A percentile compares a stretch with the other conserved stretches of the same genome.
phyloP scores from a whole-genome alignment of 2,888 invertebrate species.

The Drosophila kanekoi region DNA sequence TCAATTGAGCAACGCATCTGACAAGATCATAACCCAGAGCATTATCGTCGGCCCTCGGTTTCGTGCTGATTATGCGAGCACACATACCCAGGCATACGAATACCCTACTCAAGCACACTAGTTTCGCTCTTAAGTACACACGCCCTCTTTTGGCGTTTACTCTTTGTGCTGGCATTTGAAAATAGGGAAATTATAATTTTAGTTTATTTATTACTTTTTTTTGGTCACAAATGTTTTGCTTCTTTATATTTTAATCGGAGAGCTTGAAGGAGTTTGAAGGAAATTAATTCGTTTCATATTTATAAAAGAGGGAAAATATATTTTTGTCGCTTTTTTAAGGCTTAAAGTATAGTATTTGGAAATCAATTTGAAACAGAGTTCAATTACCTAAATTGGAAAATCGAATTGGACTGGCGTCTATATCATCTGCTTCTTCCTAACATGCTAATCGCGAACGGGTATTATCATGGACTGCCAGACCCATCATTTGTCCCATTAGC shows the following conservation, averaged over 20 bases:
- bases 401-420: not conserved
- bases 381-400: conserved; percentile 16
- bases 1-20: conserved; percentile 26
- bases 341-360: conserved; percentile 18
- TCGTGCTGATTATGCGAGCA: conserved; percentile 16
- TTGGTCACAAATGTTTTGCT: too few relatives aligned
- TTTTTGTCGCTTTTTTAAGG: not conserved
- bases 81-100: not conserved
- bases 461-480: not conserved
- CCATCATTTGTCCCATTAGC: conserved; percentile 7
- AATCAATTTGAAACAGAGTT: conserved; percentile 32
- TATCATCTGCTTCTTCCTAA: conserved; percentile 14
- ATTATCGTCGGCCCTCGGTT: conserved; percentile 29
- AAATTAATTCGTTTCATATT: too few relatives aligned
- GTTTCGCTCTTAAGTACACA: too few relatives aligned
- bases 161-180: too few relatives aligned
- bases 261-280: too few relatives aligned
- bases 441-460: conserved; percentile 15
- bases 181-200: too few relatives aligned
- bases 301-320: too few relatives aligned
- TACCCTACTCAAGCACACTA: too few relatives aligned
- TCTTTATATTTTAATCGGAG: too few relatives aligned
- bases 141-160: too few relatives aligned
- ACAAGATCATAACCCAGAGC: conserved; percentile 32
- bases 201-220: too few relatives aligned